These are phyloP conservation scores for Scolopax bukidnonensis DNA, from an alignment of 2,797 vertebrate species.

Conservation along the genomic window DNA sequence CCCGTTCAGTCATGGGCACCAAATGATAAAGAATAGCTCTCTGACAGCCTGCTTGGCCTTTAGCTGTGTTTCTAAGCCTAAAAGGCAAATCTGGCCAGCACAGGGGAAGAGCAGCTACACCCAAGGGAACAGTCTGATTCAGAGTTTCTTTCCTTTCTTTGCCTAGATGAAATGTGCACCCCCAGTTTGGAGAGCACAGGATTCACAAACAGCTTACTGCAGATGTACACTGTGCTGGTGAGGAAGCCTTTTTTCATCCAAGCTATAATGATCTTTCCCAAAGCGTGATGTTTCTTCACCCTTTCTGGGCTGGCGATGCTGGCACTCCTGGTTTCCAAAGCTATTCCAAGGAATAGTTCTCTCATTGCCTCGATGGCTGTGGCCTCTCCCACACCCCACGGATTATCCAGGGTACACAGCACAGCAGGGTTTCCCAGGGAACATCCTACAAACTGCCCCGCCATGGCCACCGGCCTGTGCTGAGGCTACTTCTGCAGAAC, in stretches of 20 bases:
- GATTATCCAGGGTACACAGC: conserved; percentile 1
- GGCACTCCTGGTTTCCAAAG: neutral
- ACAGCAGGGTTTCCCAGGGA: conserved; percentile 9
- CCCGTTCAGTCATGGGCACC: neutral
- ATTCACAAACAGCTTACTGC: neutral
- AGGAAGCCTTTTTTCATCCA: neutral
- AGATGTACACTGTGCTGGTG: neutral
- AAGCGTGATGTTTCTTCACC: neutral
- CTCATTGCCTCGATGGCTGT: neutral
- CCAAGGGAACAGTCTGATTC: conserved; percentile 1
- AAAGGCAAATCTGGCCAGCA: neutral
- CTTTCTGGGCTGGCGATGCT: neutral
- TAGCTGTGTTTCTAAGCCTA: neutral
- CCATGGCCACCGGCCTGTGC: neutral
- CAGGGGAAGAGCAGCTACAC: neutral
- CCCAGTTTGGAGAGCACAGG: neutral
- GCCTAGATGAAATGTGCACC: neutral
- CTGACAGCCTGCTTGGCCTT: neutral
- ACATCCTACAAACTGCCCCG: neutral
- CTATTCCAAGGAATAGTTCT: neutral
- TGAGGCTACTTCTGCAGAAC: conserved; percentile 32
- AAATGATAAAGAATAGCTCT: neutral
- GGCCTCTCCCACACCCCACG: neutral
- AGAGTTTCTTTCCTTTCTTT: neutral
- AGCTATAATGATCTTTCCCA: neutral